Conservation (phyloP, 2,888 invertebrate genomes). For the Hirtodrosophila confusa region DNA sequence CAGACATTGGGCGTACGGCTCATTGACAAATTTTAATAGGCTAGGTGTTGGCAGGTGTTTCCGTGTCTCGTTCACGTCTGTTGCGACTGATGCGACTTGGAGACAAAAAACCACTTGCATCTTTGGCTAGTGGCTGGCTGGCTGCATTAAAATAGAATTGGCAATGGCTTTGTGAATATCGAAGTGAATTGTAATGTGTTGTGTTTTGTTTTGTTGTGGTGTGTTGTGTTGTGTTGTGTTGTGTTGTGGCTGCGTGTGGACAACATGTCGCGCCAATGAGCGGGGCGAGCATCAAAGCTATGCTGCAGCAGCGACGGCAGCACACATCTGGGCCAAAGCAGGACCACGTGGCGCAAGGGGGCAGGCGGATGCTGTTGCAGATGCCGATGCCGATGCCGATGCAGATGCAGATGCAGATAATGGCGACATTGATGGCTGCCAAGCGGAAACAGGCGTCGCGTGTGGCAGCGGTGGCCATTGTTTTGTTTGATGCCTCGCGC, state of each 20-base stretch:
- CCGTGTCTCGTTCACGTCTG: slow-evolving; percentile 26
- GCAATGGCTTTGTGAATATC: slow-evolving; percentile 67
- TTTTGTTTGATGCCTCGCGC: slow-evolving; percentile 20
- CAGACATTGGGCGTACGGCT: slow-evolving; percentile 54
- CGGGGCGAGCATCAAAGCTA: slow-evolving; percentile 45
- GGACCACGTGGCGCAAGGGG: not conserved
- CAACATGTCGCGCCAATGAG: slow-evolving; percentile 71
- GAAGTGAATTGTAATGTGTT: slow-evolving; percentile 2
- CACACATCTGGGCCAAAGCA: slow-evolving; percentile 30
- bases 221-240: slow-evolving; percentile 18
- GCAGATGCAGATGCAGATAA: not conserved
- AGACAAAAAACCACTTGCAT: slow-evolving; percentile 66
- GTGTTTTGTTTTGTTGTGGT: slow-evolving; percentile 10
- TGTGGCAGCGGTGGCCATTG: slow-evolving; percentile 32
- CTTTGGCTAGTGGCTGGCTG: slow-evolving; percentile 51
- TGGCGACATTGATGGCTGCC: slow-evolving; percentile 42
- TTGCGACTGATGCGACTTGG: slow-evolving; percentile 28
- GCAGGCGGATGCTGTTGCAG: too few relatives aligned
- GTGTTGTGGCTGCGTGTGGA: slow-evolving; percentile 62
- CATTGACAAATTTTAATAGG: slow-evolving; percentile 53
- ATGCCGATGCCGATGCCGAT: not conserved
- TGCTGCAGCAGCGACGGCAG: slow-evolving; percentile 35
- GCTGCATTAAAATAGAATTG: slow-evolving; percentile 67
- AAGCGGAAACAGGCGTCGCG: slow-evolving; percentile 57
- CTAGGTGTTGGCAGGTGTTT: slow-evolving; percentile 44